Percentiles rank a stretch among this genome's conserved stretches.
Conservation (phyloP, 1,140 invertebrate species). For the Homalodisca vitripennis region DNA sequence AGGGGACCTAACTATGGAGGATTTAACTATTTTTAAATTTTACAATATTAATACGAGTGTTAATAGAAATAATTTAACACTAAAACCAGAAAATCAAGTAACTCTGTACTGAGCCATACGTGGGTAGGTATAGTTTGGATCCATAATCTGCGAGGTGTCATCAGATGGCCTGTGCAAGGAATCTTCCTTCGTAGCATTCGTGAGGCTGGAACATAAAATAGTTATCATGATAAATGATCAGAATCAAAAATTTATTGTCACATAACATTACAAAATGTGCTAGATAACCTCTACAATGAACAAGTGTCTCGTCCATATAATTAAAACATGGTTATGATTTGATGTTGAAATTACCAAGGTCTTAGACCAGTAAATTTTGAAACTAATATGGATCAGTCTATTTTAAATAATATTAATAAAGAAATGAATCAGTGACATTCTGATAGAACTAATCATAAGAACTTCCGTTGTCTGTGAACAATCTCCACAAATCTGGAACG, state of each 20-base stretch:
- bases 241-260: constrained; percentile 5
- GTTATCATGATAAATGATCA: constrained; percentile 29
- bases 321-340: constrained; percentile 32
- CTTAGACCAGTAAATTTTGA: too few species aligned
- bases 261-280: constrained; percentile 26
- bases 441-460: too few species aligned
- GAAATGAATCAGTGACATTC: too few species aligned
- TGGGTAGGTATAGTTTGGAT: constrained; percentile 71
- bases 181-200: constrained; percentile 68
- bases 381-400: too few species aligned
- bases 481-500: too few species aligned
- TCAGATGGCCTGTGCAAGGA: constrained; percentile 70
- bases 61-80: too few species aligned
- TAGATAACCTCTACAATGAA: constrained; percentile 26
- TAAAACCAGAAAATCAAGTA: not conserved
- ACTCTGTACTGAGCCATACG: constrained; percentile 42
- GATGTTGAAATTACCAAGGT: too few species aligned
- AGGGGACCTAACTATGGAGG: too few species aligned
- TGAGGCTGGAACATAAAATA: constrained; percentile 56
- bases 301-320: constrained; percentile 13
- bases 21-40: too few species aligned
- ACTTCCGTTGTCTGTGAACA: too few species aligned
- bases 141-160: constrained; percentile 71
- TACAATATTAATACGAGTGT: too few species aligned
- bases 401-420: too few species aligned